Evolutionary conservation across 2,113 vertebrate genomes (phyloP), one percentile per base, ranked within the genome.

Genomic region (Phrynocephalus versicolor): DNA sequence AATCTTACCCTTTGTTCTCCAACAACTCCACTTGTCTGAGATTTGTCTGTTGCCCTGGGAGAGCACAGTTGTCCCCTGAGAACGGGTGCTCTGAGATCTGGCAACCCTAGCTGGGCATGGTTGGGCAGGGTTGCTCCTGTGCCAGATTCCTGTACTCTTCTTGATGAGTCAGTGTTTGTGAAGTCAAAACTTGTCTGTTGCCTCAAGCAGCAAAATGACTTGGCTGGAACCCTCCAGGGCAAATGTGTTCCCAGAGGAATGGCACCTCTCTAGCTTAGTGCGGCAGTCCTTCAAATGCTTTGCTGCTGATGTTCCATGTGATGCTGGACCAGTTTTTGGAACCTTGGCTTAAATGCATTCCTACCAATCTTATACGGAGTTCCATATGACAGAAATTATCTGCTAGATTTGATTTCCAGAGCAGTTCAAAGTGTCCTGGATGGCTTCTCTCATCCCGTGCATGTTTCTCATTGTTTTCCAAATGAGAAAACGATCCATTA

Each of bases 401-500:
- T 88, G 84, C 90, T 88, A 94, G 91, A 88, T 89, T 95, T 94
- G 93, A 96, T 94, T 85, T 79, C 58, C 78, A 74, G 95, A 95
- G 90, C 90, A 88, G 92, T 94, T 96, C 94, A 92, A 95, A 96
- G 93, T 94, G 89, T 94, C 75, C 88, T 91, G 82, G 88, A 92
- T 84, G 92, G 89, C 84, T 90, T 94, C 82, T 10, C 89, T 94
- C 85, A n/a, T 94, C 75, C 85, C 86, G 82, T 75, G 92, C 90
- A 92, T 95, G 95, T 91, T 96, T 96, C 93, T 93, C 88, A 87
- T 93, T 93, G 90, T 92, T 94, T 92, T 93, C 93, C 96, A 96
- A 73, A 95, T 94, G 95, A 95, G 92, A 93, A 96, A 96, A 96
- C 93, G 94, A 95, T 94, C 93, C 35, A 69, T 92, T 95, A 92